Base-by-base conservation (phyloP, 2,797 vertebrate species). In the Micromesistius poutassou region DNA sequence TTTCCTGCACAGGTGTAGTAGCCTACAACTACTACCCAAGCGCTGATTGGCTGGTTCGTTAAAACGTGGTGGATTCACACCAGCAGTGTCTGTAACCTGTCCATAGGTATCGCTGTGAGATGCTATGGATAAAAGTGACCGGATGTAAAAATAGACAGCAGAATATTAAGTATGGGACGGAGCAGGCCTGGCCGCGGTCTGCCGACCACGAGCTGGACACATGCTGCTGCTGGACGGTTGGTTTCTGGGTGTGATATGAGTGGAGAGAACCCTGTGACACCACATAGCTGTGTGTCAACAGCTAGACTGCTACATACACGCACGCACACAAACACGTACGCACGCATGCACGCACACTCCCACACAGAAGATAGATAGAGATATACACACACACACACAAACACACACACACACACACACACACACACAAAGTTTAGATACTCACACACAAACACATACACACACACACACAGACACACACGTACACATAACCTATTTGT, bases 211-310 rank as follows among this genome's bases (percentile, higher is more conserved):
- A 22, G n/a, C n/a, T 42, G 36, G 25, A 12, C n/a, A 22, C 33
- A 73, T 13, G 73, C 30, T 33, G 2, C 13, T 33, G 13, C 30
- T 16, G 36, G 73, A n/a, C 10, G 6, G 7, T 13, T n/a, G 35
- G 36, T 46, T 42, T 74, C 73, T 42, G 25, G 73, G 38, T 74
- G 73, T 74, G 73, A 50, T 74, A 7, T 46, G 25, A 74, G 40
- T 50, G 40, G 28, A 30, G 46, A 9, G 14, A 46, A 55, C 38
- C 42, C 22, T 19, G 28, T 46, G 38, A 16, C 42, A 19, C 4
- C 14, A 50, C 35, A 40, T 7, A 3, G 12, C 73, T 74, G 38
- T 40, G 73, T 42, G 73, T 74, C 38, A 74, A 75, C 46, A 75
- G 16, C 28, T 7, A 30, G 12, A 42, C 40, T 13, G 40, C 46